phyloP scores from a whole-genome alignment of 2,113 vertebrate genomes.

The Sciurus niger region DNA sequence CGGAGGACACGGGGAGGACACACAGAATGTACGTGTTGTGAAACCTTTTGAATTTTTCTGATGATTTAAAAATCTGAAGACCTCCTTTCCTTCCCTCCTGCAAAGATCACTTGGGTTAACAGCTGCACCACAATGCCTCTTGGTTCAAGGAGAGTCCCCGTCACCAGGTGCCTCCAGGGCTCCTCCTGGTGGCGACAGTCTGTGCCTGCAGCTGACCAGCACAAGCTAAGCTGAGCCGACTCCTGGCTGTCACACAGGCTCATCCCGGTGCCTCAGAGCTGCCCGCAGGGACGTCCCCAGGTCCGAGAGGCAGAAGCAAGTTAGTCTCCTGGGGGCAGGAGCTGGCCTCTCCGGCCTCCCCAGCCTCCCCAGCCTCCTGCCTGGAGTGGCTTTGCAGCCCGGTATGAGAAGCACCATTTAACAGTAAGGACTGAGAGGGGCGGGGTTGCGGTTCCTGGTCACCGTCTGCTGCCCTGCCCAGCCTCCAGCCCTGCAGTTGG shows the following conservation, averaged over 20 bases:
- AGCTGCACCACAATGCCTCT: not conserved
- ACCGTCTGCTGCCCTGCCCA: conserved; percentile 57
- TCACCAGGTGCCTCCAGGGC: not conserved
- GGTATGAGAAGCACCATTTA: not conserved
- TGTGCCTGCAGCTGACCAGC: not conserved
- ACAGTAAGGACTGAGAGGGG: not conserved
- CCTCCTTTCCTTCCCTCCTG: not conserved
- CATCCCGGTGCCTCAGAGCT: not conserved
- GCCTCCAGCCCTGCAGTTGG: not conserved
- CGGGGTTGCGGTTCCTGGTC: not conserved
- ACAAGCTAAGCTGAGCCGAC: not conserved
- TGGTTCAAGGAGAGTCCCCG: not conserved
- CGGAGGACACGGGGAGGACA: too few species aligned
- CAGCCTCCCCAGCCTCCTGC: not conserved
- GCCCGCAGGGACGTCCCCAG: not conserved
- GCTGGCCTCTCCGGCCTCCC: not conserved
- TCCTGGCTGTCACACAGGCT: not conserved
- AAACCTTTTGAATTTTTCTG: not conserved
- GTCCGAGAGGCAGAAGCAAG: not conserved
- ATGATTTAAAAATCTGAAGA: not conserved
- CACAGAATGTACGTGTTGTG: not conserved
- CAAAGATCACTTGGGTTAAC: not conserved
- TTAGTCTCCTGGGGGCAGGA: not conserved
- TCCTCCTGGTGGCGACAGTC: not conserved
- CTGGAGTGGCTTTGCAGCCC: not conserved